Percentiles rank a stretch among this genome's conserved stretches.
Conservation (phyloP, 2,113 vertebrate genomes). For the Laticauda colubrina region DNA sequence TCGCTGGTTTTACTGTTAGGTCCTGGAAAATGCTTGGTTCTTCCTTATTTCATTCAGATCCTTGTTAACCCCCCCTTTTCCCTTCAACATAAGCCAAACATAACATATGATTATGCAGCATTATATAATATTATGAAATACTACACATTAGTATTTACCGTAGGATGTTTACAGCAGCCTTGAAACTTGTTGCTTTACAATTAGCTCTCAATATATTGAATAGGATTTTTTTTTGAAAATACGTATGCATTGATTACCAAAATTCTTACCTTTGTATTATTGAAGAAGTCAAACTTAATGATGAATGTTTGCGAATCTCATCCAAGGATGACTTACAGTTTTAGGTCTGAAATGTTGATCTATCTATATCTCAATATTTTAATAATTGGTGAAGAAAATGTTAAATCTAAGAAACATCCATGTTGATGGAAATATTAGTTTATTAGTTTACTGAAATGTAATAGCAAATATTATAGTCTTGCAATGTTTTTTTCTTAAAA, state of each 20-base stretch:
- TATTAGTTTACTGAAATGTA: background rate
- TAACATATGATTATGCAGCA: background rate
- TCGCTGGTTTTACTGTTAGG: background rate
- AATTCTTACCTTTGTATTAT: background rate
- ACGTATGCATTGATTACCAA: background rate
- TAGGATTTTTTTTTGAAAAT: background rate
- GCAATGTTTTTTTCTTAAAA: background rate
- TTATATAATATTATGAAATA: too few species aligned
- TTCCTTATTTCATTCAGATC: background rate
- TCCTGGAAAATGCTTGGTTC: background rate
- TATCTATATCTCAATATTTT: background rate
- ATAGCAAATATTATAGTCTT: background rate
- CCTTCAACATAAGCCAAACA: background rate
- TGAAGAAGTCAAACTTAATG: background rate
- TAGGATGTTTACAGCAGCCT: background rate
- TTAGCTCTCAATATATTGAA: background rate
- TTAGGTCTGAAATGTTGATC: background rate
- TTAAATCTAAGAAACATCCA: background rate
- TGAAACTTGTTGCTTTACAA: background rate
- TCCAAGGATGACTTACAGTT: background rate
- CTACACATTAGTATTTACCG: background rate
- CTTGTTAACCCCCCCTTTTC: background rate
- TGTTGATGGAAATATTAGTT: background rate
- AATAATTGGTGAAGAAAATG: background rate
- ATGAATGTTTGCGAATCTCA: background rate